Conservation (phyloP, 1,140 invertebrate genomes). For the Lordiphosa collinella region DNA sequence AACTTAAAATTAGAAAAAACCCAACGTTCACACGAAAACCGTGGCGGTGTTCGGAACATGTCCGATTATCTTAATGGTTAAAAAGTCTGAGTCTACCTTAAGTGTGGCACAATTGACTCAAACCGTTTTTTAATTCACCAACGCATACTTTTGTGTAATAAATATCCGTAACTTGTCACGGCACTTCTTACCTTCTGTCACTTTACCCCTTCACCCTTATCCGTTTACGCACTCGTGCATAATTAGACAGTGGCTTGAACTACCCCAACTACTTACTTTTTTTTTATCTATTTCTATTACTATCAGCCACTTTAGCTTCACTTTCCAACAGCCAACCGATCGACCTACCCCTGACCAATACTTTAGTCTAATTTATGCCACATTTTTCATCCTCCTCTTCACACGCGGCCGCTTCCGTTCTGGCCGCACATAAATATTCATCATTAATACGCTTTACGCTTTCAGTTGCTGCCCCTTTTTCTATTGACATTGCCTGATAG, state of each 20-base stretch:
- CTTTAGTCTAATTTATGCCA: slow-evolving; percentile 72
- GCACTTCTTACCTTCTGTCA: slow-evolving; percentile 2
- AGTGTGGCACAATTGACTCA: not conserved
- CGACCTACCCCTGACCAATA: slow-evolving; percentile 39
- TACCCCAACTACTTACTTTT: slow-evolving; percentile 1
- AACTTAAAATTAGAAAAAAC: too few relatives aligned
- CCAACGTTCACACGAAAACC: too few relatives aligned
- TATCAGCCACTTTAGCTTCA: slow-evolving; percentile 11
- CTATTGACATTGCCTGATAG: slow-evolving; percentile 64
- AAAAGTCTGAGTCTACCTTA: too few relatives aligned
- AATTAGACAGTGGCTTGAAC: not conserved
- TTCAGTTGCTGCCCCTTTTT: slow-evolving; percentile 26
- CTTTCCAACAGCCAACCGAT: not conserved
- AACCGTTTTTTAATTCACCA: not conserved
- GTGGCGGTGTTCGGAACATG: too few relatives aligned
- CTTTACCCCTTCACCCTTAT: slow-evolving; percentile 1
- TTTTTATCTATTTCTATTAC: slow-evolving; percentile 9
- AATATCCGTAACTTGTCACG: not conserved
- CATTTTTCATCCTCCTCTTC: slow-evolving; percentile 29
- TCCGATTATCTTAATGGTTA: too few relatives aligned
- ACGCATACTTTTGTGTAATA: not conserved
- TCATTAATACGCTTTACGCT: slow-evolving; percentile 75
- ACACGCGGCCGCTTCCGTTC: slow-evolving; percentile 49
- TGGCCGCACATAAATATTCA: slow-evolving; percentile 73
- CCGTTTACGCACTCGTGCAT: slow-evolving; percentile 3